Evolutionary conservation across 2,797 vertebrate genomes (phyloP), one percentile per base, ranked within the genome.

Genomic region (Ptychadena robeensis): DNA sequence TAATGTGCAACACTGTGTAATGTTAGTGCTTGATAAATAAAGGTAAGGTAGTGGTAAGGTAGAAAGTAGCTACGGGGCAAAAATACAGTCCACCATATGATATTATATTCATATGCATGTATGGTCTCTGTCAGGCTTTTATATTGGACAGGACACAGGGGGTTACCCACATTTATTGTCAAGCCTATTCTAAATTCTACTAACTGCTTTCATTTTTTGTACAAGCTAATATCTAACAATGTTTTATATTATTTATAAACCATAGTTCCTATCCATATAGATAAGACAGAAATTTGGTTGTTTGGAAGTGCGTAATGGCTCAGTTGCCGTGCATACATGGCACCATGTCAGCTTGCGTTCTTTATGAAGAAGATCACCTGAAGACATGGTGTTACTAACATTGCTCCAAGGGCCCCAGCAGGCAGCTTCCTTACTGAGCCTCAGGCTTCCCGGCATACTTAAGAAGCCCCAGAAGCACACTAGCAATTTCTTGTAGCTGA

Each of bases 381-480:
- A 61, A 31, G 73, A 71, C 67, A 77, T 3, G 25, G 34, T 76
- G 37, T 65, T 71, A 34, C 44, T 64, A 82, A 63, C 22, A 63
- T 28, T 69, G 73, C 66, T 67, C 69, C 14, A 65, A 65, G 53
- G 30, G n/a, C 34, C 67, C n/a, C 70, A 25, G 28, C 10, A 65
- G 30, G 27, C 67, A 35, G n/a, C 38, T 82, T 14, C 14, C 44
- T 18, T 31, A 44, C 53, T 28, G 22, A 82, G 67, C 67, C 67
- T 71, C 25, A 25, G 32, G 57, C 63, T 48, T 71, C 67, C 61
- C 71, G 8, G n/a, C 30, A 67, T 35, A 31, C 28, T 73, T 67
- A 77, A 71, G n/a, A 77, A 82, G 11, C 28, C 27, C 35, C 27
- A 70, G 31, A 40, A 77, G 64, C 40, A 82, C n/a, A 30, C 25